Percentiles rank a stretch among this genome's conserved stretches.
These are phyloP conservation scores for Drosophila mimica DNA, from an alignment of 2,888 invertebrate genomes.

Conservation along the genomic window DNA sequence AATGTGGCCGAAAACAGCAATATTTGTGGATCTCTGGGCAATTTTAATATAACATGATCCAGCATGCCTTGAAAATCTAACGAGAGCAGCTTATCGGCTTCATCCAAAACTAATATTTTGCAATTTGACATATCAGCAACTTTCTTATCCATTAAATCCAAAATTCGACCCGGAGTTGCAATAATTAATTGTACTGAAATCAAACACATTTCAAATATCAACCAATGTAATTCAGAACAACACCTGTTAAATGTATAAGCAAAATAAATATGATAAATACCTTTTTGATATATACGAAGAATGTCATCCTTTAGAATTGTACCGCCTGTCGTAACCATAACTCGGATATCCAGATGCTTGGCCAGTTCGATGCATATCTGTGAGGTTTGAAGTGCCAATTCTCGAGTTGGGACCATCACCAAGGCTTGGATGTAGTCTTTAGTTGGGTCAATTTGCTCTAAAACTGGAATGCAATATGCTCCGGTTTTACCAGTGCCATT, in stretches of 20 bases:
- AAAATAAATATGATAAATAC: slow-evolving; percentile 85
- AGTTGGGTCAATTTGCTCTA: slow-evolving; percentile 96
- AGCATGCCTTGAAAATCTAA: slow-evolving; percentile 99
- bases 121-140: slow-evolving; percentile 97
- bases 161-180: slow-evolving; percentile 99
- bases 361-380: slow-evolving; percentile 99
- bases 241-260: background rate
- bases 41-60: slow-evolving; percentile 96
- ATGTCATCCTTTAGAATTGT: slow-evolving; percentile 99
- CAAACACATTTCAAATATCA: background rate
- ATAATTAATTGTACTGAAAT: slow-evolving; percentile 97
- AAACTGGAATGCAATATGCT: slow-evolving; percentile 98
- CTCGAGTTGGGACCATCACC: slow-evolving; percentile 99
- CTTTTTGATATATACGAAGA: slow-evolving; percentile 99
- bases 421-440: slow-evolving; percentile 98
- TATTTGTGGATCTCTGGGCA: slow-evolving; percentile 98
- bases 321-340: slow-evolving; percentile 99
- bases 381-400: slow-evolving; percentile 99
- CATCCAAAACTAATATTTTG: slow-evolving; percentile 98
- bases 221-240: background rate
- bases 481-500: slow-evolving; percentile 99
- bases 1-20: slow-evolving; percentile 99
- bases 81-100: slow-evolving; percentile 99
- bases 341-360: slow-evolving; percentile 98
- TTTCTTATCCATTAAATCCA: slow-evolving; percentile 99